Evolutionary conservation across 2,888 invertebrate genomes (phyloP).

Genomic region (Trichacis sp.): DNA sequence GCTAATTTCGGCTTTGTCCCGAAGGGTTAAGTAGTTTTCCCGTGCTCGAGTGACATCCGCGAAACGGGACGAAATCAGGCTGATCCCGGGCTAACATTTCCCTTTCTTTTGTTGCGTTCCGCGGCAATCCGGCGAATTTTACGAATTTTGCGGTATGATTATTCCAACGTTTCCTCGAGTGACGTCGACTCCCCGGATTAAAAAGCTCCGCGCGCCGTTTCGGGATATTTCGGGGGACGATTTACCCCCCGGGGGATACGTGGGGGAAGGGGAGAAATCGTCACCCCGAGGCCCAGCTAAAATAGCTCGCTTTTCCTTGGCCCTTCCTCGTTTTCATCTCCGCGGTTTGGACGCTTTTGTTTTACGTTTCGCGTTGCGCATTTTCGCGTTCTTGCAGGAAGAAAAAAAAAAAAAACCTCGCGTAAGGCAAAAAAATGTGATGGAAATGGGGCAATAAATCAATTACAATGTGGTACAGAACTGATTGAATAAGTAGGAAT

Average conservation of each 20-base stretch:
- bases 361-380: not conserved
- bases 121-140: constrained; percentile 57
- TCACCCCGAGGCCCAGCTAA: constrained; percentile 33
- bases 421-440: not conserved
- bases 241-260: too few relatives aligned
- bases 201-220: constrained; percentile 57
- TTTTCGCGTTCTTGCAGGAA: not conserved
- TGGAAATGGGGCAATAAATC: not conserved
- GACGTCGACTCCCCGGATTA: constrained; percentile 62
- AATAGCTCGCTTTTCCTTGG: constrained; percentile 36
- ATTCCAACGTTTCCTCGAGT: constrained; percentile 59
- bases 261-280: constrained; percentile 24
- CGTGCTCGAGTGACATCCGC: not conserved
- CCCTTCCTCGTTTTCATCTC: too few relatives aligned
- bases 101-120: constrained; percentile 66
- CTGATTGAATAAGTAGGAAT: too few relatives aligned
- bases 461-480: too few relatives aligned
- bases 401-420: too few relatives aligned
- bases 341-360: constrained; percentile 21
- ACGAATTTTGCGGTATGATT: constrained; percentile 66
- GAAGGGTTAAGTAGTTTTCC: constrained; percentile 8
- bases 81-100: constrained; percentile 60
- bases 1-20: not conserved
- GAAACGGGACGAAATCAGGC: constrained; percentile 9
- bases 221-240: constrained; percentile 8